These are phyloP conservation scores for Tricholaema leucomelas DNA, from an alignment of 2,113 vertebrate species.

Conservation along the genomic window DNA sequence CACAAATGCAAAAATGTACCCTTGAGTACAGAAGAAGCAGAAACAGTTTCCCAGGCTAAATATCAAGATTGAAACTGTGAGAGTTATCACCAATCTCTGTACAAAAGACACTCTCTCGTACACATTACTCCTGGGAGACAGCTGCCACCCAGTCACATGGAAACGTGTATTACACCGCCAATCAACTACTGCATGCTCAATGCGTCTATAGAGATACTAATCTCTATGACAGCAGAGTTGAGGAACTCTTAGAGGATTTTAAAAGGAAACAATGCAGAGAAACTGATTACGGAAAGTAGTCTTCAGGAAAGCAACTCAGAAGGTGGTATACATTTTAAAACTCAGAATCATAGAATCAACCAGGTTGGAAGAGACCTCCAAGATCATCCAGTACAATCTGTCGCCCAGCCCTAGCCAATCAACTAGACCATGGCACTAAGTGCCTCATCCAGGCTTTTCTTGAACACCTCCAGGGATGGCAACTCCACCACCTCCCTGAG, in stretches of 20 bases:
- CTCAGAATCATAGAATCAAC: no score
- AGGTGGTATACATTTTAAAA: neutral
- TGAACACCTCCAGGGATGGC: no score
- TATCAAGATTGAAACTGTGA: conserved; percentile 21
- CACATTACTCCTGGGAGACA: conserved; percentile 27
- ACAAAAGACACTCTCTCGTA: neutral
- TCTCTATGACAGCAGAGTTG: neutral
- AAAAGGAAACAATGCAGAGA: neutral
- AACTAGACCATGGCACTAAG: no score
- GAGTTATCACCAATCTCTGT: conserved; percentile 17
- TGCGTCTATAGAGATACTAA: conserved; percentile 12
- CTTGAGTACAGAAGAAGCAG: neutral
- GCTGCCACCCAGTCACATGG: conserved; percentile 34
- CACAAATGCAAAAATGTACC: conserved; percentile 8
- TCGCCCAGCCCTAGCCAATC: no score
- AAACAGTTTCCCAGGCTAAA: conserved; percentile 33
- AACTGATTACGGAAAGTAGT: neutral
- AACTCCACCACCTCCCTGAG: no score
- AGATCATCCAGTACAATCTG: no score
- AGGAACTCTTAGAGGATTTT: neutral
- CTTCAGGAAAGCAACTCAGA: neutral
- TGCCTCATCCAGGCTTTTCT: no score
- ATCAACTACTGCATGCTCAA: conserved; percentile 7
- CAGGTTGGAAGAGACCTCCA: no score
- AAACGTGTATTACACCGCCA: conserved; percentile 39